phyloP scores from a whole-genome alignment of 2,888 invertebrate genomes.

The Lasioglossum lativentre region DNA sequence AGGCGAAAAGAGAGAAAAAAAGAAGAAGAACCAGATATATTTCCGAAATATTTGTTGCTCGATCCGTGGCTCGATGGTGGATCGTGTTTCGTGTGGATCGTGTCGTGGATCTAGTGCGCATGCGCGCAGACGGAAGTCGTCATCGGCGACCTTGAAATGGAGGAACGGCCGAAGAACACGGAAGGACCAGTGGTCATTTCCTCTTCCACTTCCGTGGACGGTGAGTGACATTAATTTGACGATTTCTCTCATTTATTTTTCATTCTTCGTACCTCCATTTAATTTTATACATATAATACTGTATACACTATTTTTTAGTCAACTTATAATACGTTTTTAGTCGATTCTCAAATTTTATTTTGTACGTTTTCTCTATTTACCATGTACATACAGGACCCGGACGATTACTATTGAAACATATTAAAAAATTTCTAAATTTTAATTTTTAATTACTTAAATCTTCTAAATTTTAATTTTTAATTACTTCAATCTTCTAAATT shows the following conservation, averaged over 20 bases:
- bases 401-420: not conserved
- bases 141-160: constrained; percentile 67
- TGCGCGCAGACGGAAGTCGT: not conserved
- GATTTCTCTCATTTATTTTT: not conserved
- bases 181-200: constrained; percentile 43
- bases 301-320: not conserved
- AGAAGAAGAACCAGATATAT: constrained; percentile 37
- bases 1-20: constrained; percentile 20
- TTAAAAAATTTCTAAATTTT: not conserved
- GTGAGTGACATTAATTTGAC: constrained; percentile 51
- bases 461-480: not conserved
- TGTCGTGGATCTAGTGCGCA: not conserved
- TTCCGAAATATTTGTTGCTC: constrained; percentile 51
- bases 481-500: no score
- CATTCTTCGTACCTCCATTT: not conserved
- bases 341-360: not conserved
- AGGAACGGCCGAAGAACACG: constrained; percentile 65
- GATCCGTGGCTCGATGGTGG: not conserved
- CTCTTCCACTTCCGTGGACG: constrained; percentile 46
- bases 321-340: not conserved
- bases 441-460: no score
- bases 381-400: no score
- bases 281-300: no score
- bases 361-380: not conserved
- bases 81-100: not conserved